Evolutionary conservation across 2,113 vertebrate species (phyloP), one percentile per base, ranked within the genome.

Genomic region (Guaruba guarouba): DNA sequence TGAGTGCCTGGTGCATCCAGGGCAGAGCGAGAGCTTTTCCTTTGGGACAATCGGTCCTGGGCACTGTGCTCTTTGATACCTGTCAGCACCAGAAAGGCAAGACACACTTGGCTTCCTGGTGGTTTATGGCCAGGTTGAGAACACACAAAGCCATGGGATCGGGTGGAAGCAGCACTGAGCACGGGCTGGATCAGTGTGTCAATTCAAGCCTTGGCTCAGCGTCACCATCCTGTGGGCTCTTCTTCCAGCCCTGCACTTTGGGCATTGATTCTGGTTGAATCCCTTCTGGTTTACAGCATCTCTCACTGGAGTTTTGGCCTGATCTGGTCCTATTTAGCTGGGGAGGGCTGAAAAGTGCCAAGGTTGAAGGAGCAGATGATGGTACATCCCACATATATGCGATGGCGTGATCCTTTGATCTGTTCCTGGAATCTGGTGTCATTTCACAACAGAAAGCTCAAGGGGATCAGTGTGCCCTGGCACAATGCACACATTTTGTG

Each of bases 41-140:
- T 37, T 4, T 22, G 71, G 66, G 25, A 27, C 8, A 10, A 15
- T 11, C 1, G 8, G 25, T 31, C 24, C 44, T 31, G 57, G 43
- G 2, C 15, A 15, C 64, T 6, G 16, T 13, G 33, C 24, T 19
- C 5, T 64, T 57, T 11, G 20, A 24, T 41, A 7, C 55, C 84
- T 7, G 22, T 25, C 23, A 28, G 48, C 33, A 6, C 33, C 24
- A 24, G 49, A 43, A 51, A 41, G 24, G 20, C 33, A 12, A 16
- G 2, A 9, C 16, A 3, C 37, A 8, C 4, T 1, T 7, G 37
- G n/a, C 9, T 75, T 31, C 20, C 1, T 3, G 4, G 20, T 2
- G 33, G 1, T 64, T 52, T 52, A 17, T 18, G 16, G 35, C 29
- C 63, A 13, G 48, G 8, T 6, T 1, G 9, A 62, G 85, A 62